These are phyloP conservation scores for Lycia hirtaria DNA, from an alignment of 2,888 invertebrate species.

Conservation along the genomic window DNA sequence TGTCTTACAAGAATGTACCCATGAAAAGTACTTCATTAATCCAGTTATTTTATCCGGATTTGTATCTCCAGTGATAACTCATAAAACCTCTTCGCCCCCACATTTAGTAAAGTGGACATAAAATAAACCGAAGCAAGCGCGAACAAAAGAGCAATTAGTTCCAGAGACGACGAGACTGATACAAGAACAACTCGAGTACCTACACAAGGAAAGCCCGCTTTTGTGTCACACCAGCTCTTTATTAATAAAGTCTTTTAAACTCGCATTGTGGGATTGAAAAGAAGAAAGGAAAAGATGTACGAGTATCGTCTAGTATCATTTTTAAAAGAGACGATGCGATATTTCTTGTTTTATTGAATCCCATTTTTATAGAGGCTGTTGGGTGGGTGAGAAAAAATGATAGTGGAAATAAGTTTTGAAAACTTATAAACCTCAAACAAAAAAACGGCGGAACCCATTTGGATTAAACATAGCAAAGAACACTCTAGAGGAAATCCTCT, in stretches of 20 bases:
- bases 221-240: not conserved
- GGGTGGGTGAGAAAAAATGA: no score
- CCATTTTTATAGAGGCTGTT: no score
- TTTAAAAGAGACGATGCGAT: no score
- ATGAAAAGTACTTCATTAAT: not conserved
- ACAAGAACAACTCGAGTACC: conserved; percentile 1
- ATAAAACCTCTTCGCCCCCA: conserved; percentile 5
- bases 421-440: no score
- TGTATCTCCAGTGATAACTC: conserved; percentile 7
- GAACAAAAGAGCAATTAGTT: conserved; percentile 38
- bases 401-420: no score
- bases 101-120: conserved; percentile 9
- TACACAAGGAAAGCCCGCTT: conserved; percentile 1
- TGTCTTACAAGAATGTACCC: not conserved
- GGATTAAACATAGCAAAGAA: no score
- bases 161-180: conserved; percentile 14
- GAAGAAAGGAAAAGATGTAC: not conserved
- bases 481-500: no score
- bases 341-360: no score
- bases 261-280: not conserved
- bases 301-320: no score
- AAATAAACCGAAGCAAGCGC: conserved; percentile 16
- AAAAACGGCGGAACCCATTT: no score
- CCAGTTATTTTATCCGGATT: not conserved
- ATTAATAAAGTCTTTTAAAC: conserved; percentile 5